Evolutionary conservation across 1,140 invertebrate species (phyloP).

Genomic region (Rhyacophila brunnea): DNA sequence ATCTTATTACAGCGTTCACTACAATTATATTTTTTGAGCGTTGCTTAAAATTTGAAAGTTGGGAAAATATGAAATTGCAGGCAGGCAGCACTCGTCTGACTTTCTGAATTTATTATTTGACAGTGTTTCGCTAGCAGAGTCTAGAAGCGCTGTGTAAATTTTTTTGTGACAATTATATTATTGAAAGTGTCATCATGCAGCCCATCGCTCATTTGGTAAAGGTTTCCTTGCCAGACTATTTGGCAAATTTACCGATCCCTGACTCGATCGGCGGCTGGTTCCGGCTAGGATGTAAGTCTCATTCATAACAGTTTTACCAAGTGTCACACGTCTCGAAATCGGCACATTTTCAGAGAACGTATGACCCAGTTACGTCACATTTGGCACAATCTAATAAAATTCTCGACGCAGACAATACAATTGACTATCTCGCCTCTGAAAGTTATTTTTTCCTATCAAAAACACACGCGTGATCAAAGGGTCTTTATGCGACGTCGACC

Average conservation of each 20-base stretch:
- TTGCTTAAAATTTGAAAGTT: no score
- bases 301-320: neutral
- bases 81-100: no score
- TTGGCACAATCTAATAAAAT: constrained; percentile 16
- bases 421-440: no score
- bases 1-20: no score
- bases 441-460: no score
- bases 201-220: constrained; percentile 70
- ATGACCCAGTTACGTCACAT: constrained; percentile 24
- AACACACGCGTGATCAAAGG: no score
- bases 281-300: constrained; percentile 65
- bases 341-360: neutral
- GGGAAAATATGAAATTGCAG: no score
- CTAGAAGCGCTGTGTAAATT: neutral
- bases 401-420: no score
- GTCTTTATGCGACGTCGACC: no score
- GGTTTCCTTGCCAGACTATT: constrained; percentile 73
- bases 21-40: no score
- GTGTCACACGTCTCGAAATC: neutral
- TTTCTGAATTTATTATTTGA: no score
- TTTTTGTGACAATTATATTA: neutral
- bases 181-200: constrained; percentile 59
- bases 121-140: neutral
- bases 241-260: constrained; percentile 73
- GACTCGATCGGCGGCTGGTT: constrained; percentile 77